These are phyloP conservation scores for Edolisoma coerulescens DNA, from an alignment of 2,113 vertebrate genomes.

Conservation along the genomic window DNA sequence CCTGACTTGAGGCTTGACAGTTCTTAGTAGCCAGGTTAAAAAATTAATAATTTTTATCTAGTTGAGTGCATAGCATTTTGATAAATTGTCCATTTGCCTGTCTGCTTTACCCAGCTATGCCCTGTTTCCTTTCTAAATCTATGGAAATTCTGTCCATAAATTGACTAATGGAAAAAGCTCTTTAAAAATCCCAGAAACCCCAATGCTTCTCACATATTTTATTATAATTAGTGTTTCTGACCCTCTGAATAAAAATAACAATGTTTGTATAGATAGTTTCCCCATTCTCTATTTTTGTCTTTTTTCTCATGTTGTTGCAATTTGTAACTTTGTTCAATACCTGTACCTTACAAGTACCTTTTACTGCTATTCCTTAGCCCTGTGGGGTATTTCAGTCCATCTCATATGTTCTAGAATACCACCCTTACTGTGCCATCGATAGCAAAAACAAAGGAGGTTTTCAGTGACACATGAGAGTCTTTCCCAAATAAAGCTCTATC, in stretches of 20 bases:
- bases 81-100: constrained; percentile 33
- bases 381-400: neutral
- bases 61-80: constrained; percentile 19
- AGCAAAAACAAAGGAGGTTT: neutral
- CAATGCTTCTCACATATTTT: neutral
- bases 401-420: neutral
- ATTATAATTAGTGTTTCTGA: neutral
- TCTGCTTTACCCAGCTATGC: neutral
- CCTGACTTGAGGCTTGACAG: constrained; percentile 19
- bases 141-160: neutral
- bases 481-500: neutral
- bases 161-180: neutral
- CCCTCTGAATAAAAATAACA: neutral
- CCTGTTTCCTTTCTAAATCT: neutral
- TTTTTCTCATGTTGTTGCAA: neutral
- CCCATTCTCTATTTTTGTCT: neutral
- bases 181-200: neutral
- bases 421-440: neutral
- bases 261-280: neutral
- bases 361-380: neutral
- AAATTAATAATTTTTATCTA: constrained; percentile 52
- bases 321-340: neutral
- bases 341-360: neutral
- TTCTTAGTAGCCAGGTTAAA: constrained; percentile 15
- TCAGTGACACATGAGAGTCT: neutral